phyloP scores from a whole-genome alignment of 2,113 vertebrate genomes.

The Pavo muticus region DNA sequence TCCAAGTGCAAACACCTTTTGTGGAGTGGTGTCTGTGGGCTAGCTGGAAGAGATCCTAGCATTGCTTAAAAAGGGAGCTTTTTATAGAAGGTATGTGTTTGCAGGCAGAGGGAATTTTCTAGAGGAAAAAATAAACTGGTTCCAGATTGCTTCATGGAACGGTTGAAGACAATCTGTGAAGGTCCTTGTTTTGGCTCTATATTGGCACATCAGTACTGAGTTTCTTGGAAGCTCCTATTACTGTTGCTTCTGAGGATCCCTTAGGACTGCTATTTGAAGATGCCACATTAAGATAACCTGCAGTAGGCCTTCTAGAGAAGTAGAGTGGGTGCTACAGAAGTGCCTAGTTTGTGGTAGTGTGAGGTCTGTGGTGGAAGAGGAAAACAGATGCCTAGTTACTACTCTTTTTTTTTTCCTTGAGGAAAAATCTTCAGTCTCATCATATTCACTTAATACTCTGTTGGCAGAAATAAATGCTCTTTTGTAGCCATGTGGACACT shows the following conservation, averaged over 20 bases:
- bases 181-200: background rate
- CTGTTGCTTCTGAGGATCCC: background rate
- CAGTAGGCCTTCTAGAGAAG: background rate
- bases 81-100: background rate
- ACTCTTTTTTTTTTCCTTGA: background rate
- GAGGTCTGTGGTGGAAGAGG: background rate
- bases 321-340: background rate
- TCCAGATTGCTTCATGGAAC: background rate
- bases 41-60: background rate
- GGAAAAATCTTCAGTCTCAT: background rate
- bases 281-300: background rate
- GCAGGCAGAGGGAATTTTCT: background rate
- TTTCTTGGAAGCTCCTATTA: background rate
- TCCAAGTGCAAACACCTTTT: background rate
- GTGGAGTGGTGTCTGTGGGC: background rate
- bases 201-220: background rate
- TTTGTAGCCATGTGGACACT: background rate
- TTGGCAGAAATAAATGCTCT: background rate
- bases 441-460: background rate
- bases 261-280: background rate
- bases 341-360: fast-evolving
- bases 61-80: background rate
- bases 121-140: background rate
- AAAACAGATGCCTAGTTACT: background rate
- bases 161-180: background rate